Percentiles rank a stretch among this genome's conserved stretches.
Conservation (phyloP, 2,797 vertebrate genomes). For the Rhinella marina region DNA sequence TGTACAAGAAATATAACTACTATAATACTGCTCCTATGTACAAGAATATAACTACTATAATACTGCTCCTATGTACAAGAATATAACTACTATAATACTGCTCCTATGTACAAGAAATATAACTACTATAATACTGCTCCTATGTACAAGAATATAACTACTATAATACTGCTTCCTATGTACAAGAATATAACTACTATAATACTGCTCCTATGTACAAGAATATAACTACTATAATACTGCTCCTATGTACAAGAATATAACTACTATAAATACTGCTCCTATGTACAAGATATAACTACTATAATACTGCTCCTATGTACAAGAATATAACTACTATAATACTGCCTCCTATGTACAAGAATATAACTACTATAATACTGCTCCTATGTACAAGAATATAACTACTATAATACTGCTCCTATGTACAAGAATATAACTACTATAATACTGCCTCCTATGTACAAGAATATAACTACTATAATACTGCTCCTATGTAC, state of each 20-base stretch:
- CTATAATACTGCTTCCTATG: neutral
- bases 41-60: neutral
- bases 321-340: neutral
- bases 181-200: conserved; percentile 30
- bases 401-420: conserved; percentile 13
- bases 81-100: conserved; percentile 2
- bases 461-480: neutral
- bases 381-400: conserved; percentile 9
- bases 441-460: neutral
- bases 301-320: neutral
- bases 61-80: conserved; percentile 3
- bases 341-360: conserved; percentile 2
- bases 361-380: conserved; percentile 15
- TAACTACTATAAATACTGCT: conserved; percentile 10
- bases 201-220: neutral
- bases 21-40: neutral
- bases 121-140: neutral
- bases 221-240: conserved; percentile 24
- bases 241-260: conserved; percentile 5
- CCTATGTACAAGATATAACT: conserved; percentile 1
- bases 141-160: neutral
- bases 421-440: conserved; percentile 5
- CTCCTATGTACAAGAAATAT: neutral
- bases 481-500: neutral
- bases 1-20: conserved; percentile 11